Base-by-base conservation (phyloP, 2,113 vertebrate genomes). In the Cololabis saira region DNA sequence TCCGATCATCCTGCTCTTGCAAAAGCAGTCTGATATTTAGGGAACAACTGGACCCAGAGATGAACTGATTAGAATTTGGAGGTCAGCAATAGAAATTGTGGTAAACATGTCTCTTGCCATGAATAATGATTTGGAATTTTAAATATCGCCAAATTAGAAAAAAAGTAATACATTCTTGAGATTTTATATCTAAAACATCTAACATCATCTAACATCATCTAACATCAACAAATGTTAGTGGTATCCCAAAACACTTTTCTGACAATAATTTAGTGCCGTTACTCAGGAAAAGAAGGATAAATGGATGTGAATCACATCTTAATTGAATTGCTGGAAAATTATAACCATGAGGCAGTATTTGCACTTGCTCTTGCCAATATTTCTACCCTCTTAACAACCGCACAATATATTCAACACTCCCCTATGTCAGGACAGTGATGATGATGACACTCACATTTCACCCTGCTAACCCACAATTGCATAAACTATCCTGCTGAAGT, bases 391-490 rank as follows among this genome's bases (percentile, higher is more conserved):
- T 62, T 33, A 58, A 60, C 45, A 76, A 1, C 61, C 21, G n/a
- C 19, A 21, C 16, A 59, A 53, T 30, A 42, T 27, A 42, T 67
- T 71, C 27, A 66, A 40, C 51, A 11, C 18, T 41, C 21, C 15
- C 41, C 16, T 16, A 51, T 47, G 62, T 43, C 22, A 8, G 15
- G 16, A 10, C 13, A 12, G 2, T 42, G 43, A 68, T 64, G 54
- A 43, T 61, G 54, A 58, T 30, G 37, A 67, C 61, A 27, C 24
- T 27, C 62, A 47, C 59, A 81, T 14, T 56, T 83, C 11, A 64
- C 61, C 75, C 69, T 75, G 17, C 63, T 30, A 19, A 71, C 22
- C 42, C 7, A 45, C 17, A 75, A 59, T 21, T 64, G 73, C 37
- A 55, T 61, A 43, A 64, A 76, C 64, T 59, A 45, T 17, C 41